A percentile compares a stretch with the other conserved stretches of the same genome.
Conservation (phyloP, 1,140 invertebrate genomes). For the Diorhabda sublineata region DNA sequence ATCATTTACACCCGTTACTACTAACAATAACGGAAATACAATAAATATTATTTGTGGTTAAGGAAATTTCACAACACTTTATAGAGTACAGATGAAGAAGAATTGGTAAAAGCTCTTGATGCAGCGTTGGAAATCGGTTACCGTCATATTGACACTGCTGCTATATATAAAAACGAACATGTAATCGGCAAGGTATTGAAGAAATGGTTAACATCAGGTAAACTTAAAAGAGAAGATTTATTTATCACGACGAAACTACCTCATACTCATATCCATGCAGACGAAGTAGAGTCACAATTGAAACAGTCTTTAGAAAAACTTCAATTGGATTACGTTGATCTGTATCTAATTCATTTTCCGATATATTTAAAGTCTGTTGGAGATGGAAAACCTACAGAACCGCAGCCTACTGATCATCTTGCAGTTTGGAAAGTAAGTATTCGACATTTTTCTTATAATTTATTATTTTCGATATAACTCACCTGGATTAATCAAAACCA, state of each 20-base stretch:
- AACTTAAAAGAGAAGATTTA: constrained; percentile 66
- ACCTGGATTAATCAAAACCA: no score
- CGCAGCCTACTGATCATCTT: constrained; percentile 55
- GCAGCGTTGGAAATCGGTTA: constrained; percentile 63
- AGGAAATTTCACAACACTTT: not conserved
- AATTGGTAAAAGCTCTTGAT: constrained; percentile 65
- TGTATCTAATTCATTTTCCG: constrained; percentile 79
- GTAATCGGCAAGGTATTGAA: constrained; percentile 71
- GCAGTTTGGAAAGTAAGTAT: constrained; percentile 64
- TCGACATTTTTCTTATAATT: not conserved
- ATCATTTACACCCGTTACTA: not conserved
- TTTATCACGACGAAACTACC: constrained; percentile 78
- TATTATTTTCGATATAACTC: no score
- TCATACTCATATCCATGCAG: constrained; percentile 51
- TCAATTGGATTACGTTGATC: constrained; percentile 72
- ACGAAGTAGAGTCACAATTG: constrained; percentile 47
- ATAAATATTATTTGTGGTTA: not conserved
- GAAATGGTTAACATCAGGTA: constrained; percentile 65
- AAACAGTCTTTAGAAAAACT: constrained; percentile 66
- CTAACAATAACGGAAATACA: not conserved
- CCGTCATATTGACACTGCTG: constrained; percentile 66
- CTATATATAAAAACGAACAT: constrained; percentile 75
- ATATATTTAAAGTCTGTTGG: constrained; percentile 57
- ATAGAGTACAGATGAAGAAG: constrained; percentile 49
- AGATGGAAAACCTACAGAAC: constrained; percentile 38